Conservation (phyloP, 1,140 invertebrate genomes). For the Drosophila bocqueti region DNA sequence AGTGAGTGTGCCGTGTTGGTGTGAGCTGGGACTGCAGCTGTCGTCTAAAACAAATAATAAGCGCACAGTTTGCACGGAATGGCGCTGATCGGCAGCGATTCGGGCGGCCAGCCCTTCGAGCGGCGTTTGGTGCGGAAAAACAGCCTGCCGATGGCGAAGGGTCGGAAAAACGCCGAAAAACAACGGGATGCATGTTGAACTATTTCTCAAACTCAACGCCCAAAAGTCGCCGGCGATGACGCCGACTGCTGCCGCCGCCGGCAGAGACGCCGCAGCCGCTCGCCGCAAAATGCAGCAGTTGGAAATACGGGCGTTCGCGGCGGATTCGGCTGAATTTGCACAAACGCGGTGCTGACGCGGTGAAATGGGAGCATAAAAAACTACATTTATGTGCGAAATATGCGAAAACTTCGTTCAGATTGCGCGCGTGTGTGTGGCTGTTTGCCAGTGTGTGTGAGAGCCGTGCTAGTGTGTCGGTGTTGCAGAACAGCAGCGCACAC, state of each 20-base stretch:
- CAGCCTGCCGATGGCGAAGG: not conserved
- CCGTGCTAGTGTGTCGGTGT: slow-evolving; percentile 44
- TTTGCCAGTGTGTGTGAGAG: slow-evolving; percentile 22
- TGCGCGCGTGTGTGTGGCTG: slow-evolving; percentile 23
- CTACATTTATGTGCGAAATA: slow-evolving; percentile 61
- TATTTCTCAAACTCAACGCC: slow-evolving; percentile 56
- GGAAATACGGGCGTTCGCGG: slow-evolving; percentile 42
- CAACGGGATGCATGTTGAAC: slow-evolving; percentile 53
- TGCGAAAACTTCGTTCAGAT: slow-evolving; percentile 62
- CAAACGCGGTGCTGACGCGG: slow-evolving; percentile 63
- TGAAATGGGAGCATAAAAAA: slow-evolving; percentile 72
- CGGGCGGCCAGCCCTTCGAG: not conserved
- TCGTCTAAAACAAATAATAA: slow-evolving; percentile 71
- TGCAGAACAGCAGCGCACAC: slow-evolving; percentile 23
- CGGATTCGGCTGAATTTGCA: slow-evolving; percentile 53
- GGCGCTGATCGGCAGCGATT: slow-evolving; percentile 22
- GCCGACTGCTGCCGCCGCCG: slow-evolving; percentile 46
- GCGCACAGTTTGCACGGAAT: slow-evolving; percentile 22
- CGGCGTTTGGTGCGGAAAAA: slow-evolving; percentile 20
- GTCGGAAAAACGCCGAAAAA: slow-evolving; percentile 12
- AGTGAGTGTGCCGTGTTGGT: slow-evolving; percentile 42
- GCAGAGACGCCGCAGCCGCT: slow-evolving; percentile 28
- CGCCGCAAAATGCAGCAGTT: slow-evolving; percentile 52
- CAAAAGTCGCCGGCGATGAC: slow-evolving; percentile 73
- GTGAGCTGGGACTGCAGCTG: slow-evolving; percentile 65